Evolutionary conservation across 1,140 invertebrate genomes (phyloP), one percentile per base, ranked within the genome.

Genomic region (Drosophila navojoa): DNA sequence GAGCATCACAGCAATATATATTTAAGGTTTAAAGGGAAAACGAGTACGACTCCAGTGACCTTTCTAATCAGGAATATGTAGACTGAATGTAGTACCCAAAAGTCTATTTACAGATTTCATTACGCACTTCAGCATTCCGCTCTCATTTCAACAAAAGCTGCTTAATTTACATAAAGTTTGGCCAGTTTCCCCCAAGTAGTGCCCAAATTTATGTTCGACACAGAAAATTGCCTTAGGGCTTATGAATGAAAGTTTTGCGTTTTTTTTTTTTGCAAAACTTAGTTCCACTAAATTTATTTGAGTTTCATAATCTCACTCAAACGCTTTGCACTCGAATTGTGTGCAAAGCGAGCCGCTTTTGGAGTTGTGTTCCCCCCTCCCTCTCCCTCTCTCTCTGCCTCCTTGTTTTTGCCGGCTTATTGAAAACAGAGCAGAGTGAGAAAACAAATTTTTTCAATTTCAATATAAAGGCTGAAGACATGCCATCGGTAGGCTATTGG

Each of bases 381-480:
- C 25, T 27, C 25, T 40, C 38, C 0, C 13, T 27, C 25, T 27
- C 25, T 27, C 29, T 32, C 29, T 32, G 5, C 5, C 29, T 32
- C 29, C 29, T 22, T 9, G 9, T 59, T 53, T 55, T 27, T 47
- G 55, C 47, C 38, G 50, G 44, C 78, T 86, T 81, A 80, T 86
- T 86, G 81, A 70, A 86, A n/a, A 19, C 10, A 40, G 16, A 32
- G 16, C 50, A 61, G 55, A 61, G 35, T 38, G 10, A 38, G 35
- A 53, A 68, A 71, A 77, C 75, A 38, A 50, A 40, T 79, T 81
- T 72, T 81, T 72, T 64, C 81, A 86, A 82, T 86, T 87, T 87
- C 84, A 76, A 87, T 86, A 81, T 79, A 82, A 86, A 82, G 66
- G 66, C 79, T 70, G 74, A 69, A 64, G 84, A 77, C 79, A 72